Base-by-base conservation (phyloP, 2,888 invertebrate genomes). In the Sycophila texana region DNA sequence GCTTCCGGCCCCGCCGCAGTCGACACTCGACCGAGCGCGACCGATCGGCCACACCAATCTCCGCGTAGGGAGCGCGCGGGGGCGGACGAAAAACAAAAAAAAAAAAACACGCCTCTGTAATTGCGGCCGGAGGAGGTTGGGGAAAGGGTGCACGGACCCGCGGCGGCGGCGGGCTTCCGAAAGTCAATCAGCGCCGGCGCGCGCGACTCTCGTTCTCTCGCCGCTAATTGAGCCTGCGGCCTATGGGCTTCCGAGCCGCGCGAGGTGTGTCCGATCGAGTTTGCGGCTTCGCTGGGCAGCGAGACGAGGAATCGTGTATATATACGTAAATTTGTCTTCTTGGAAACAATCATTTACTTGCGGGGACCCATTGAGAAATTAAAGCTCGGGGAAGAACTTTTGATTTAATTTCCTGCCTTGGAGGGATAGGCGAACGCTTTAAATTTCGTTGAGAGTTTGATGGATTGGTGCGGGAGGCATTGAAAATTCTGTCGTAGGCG, bases 21-120 rank as follows among this genome's bases (percentile, higher is more conserved):
- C 63, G 39, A 39, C 39, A 51, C 67, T 79, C 84, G 67, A 78
- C 79, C 70, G 80, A 83, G 83, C 85, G 85, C 84, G 84, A 85
- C 85, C 85, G 85, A 84, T 86, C 83, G 82, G 39, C 74, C 49
- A 65, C 78, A 71, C 72, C 75, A 75, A 77, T 73, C 79, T 79
- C 22, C 18, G 49, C 13, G 51, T 14, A 47, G 26, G 51, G 57
- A 39, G 47, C 14, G 22, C 18, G 10, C n/a, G 67, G 7, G 22
- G n/a, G n/a, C n/a, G n/a, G n/a, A 26, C 26, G 26, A 26, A 26
- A 26, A 1, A 26, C 26, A 26, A 26, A 26, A 26, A 26, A 26
- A 26, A 68, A 22, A 58, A 47, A 26, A 26, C 13, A 60, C 22
- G 58, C 26, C 39, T 7, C 39, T 10, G 58, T 60, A 60, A 60